Percentiles rank a stretch among this genome's conserved stretches.
Conservation (phyloP, 2,113 vertebrate species). For the Paramormyrops kingsleyae region DNA sequence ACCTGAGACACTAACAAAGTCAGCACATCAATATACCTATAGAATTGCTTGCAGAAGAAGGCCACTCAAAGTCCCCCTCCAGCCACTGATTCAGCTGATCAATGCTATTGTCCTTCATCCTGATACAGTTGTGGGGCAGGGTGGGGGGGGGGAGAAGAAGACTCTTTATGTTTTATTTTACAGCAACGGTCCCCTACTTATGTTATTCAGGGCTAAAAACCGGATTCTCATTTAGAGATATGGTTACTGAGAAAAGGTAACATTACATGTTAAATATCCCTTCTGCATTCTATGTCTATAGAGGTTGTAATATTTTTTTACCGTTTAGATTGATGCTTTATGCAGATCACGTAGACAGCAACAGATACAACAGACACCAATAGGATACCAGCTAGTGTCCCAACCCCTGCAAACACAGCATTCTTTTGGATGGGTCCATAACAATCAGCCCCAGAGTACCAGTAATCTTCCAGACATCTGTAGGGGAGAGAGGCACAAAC, state of each 20-base stretch:
- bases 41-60: not conserved
- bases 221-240: not conserved
- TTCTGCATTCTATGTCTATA: not conserved
- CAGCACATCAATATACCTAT: slow-evolving; percentile 21
- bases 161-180: not conserved
- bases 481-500: not conserved
- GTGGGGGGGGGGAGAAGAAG: not conserved
- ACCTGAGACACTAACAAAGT: not conserved
- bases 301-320: not conserved
- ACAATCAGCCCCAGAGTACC: slow-evolving; percentile 37
- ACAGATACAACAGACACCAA: slow-evolving; percentile 23
- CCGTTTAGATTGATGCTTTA: slow-evolving; percentile 24
- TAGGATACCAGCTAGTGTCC: slow-evolving; percentile 7
- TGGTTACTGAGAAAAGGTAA: not conserved
- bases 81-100: slow-evolving; percentile 35
- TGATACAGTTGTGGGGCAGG: not conserved
- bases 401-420: slow-evolving; percentile 32
- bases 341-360: slow-evolving; percentile 18
- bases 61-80: slow-evolving; percentile 41
- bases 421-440: slow-evolving; percentile 25
- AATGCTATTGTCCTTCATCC: slow-evolving; percentile 26
- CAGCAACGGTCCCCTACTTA: not conserved
- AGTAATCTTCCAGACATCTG: slow-evolving; percentile 10
- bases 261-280: not conserved
- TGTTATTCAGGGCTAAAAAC: not conserved